A percentile compares a stretch with the other conserved stretches of the same genome.
Conservation (phyloP, 2,113 vertebrate genomes). For the Melanerpes formicivorus region DNA sequence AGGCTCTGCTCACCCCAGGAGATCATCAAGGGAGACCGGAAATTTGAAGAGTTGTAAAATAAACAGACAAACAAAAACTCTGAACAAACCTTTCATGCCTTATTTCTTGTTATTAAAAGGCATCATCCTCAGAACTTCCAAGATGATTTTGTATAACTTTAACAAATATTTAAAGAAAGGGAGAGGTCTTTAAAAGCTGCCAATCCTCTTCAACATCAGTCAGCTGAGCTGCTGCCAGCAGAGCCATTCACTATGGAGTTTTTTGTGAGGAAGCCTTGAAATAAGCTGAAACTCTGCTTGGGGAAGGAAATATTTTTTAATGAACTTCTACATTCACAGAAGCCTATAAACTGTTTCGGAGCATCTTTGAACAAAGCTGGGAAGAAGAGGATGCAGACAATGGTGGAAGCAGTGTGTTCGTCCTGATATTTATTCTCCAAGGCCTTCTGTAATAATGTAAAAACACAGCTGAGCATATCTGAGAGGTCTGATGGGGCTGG, state of each 20-base stretch:
- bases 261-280: not conserved
- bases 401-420: not conserved
- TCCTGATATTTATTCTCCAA: not conserved
- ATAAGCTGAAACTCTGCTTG: not conserved
- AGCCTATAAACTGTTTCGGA: not conserved
- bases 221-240: not conserved
- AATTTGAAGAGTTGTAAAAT: not conserved
- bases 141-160: not conserved
- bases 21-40: not conserved
- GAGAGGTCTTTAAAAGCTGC: not conserved
- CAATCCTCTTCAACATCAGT: not conserved
- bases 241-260: not conserved
- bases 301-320: not conserved
- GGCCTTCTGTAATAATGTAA: not conserved
- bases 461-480: not conserved
- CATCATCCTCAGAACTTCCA: not conserved
- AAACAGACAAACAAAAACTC: not conserved
- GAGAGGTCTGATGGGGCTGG: not conserved
- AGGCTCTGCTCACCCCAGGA: not conserved
- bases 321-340: not conserved
- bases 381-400: not conserved
- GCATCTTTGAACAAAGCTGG: not conserved
- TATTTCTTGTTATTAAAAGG: not conserved
- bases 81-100: not conserved
- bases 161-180: not conserved